A percentile compares a stretch with the other conserved stretches of the same genome.
These are phyloP conservation scores for Dermatemys mawii DNA, from an alignment of 2,113 vertebrate species.

Conservation along the genomic window DNA sequence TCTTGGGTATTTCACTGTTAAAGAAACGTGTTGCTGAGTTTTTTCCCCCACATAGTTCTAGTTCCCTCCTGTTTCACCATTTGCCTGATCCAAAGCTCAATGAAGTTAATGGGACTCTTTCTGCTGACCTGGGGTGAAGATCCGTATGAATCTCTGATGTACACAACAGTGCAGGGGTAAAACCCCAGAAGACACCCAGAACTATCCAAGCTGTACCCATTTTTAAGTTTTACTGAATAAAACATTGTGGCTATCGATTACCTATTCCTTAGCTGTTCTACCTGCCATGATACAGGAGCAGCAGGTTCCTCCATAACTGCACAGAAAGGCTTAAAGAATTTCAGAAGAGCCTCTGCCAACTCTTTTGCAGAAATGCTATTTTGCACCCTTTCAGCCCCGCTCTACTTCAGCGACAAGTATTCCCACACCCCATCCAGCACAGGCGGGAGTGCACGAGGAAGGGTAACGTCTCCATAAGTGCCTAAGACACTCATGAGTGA, in stretches of 20 bases:
- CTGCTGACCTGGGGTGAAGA: background rate
- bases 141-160: accelerated
- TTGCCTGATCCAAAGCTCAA: background rate
- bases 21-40: background rate
- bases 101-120: background rate
- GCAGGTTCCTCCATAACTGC: background rate
- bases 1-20: accelerated
- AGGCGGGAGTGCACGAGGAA: background rate
- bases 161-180: background rate
- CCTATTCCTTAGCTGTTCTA: background rate
- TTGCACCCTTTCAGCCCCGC: background rate
- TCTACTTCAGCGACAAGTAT: no score
- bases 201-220: accelerated
- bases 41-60: background rate
- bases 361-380: background rate
- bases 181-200: accelerated
- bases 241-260: background rate
- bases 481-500: background rate
- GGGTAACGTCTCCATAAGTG: background rate
- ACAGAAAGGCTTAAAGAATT: background rate
- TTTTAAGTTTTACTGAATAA: background rate
- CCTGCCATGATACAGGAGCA: background rate
- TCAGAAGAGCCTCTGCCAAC: background rate
- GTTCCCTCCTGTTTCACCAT: background rate
- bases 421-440: background rate